A percentile compares a stretch with the other conserved stretches of the same genome.
phyloP scores from a whole-genome alignment of 2,797 vertebrate genomes.

The Paedocypris micromegethes region DNA sequence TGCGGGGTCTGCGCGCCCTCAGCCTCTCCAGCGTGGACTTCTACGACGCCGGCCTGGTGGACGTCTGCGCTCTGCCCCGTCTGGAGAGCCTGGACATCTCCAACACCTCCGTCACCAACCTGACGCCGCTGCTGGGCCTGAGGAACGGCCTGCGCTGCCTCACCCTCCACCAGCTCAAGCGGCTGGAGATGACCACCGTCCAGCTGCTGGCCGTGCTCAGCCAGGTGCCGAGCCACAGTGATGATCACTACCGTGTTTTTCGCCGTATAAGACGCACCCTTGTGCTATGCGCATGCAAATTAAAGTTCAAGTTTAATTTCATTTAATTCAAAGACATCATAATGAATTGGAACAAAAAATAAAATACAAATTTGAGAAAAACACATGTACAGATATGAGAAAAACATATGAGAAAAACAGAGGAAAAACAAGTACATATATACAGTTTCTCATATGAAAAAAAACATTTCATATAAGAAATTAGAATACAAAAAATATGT shows the following conservation, averaged over 20 bases:
- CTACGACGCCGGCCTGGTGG: conserved; percentile 88
- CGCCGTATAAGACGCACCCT: no score
- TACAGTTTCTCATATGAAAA: no score
- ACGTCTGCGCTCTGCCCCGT: conserved; percentile 85
- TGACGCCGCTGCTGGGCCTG: conserved; percentile 85
- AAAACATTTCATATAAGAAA: no score
- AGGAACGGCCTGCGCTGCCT: conserved; percentile 87
- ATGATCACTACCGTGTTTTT: neutral
- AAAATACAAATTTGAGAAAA: no score
- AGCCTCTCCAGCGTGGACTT: conserved; percentile 94
- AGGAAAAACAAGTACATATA: no score
- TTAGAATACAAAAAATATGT: no score
- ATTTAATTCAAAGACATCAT: no score
- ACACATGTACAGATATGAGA: no score
- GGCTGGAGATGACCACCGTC: conserved; percentile 95
- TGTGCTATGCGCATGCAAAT: no score
- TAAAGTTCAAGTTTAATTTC: no score
- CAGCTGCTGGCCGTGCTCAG: conserved; percentile 84
- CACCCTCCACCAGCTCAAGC: conserved; percentile 97
- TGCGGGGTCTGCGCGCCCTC: conserved; percentile 83
- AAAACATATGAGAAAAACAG: no score
- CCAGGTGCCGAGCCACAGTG: conserved; percentile 35
- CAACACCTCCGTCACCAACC: conserved; percentile 96
- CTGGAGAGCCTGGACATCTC: conserved; percentile 96
- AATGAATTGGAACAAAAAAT: no score